These are phyloP conservation scores for Xerus rutilus DNA, from an alignment of 2,797 vertebrate genomes.

Conservation along the genomic window DNA sequence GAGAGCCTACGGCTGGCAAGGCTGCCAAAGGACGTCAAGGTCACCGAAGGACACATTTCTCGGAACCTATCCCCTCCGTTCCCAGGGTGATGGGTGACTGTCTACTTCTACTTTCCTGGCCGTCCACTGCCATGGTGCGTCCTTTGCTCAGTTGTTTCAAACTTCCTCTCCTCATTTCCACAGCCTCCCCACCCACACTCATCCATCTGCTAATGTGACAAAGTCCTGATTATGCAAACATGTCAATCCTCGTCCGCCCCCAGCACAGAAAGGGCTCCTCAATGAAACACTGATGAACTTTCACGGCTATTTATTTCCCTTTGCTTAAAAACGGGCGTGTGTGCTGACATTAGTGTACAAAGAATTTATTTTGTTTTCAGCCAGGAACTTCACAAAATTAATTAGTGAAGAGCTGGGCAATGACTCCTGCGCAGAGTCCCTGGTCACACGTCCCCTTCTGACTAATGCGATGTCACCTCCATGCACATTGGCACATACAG, in stretches of 20 bases:
- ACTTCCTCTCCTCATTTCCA: fast-evolving
- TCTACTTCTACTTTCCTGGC: background rate
- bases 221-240: background rate
- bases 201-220: background rate
- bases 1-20: background rate
- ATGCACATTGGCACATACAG: background rate
- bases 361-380: background rate
- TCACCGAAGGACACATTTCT: background rate
- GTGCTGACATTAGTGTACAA: background rate
- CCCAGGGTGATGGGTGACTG: fast-evolving
- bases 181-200: fast-evolving
- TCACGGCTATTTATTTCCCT: background rate
- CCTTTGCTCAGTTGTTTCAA: background rate
- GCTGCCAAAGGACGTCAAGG: fast-evolving
- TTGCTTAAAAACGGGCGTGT: background rate
- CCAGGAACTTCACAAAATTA: background rate
- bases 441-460: background rate
- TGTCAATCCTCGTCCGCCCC: background rate
- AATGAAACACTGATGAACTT: background rate
- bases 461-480: background rate
- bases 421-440: background rate
- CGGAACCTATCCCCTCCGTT: background rate
- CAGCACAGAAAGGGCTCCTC: background rate
- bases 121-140: fast-evolving
- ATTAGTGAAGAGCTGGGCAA: background rate